phyloP scores from a whole-genome alignment of 2,797 vertebrate species.

The Acomys russatus region DNA sequence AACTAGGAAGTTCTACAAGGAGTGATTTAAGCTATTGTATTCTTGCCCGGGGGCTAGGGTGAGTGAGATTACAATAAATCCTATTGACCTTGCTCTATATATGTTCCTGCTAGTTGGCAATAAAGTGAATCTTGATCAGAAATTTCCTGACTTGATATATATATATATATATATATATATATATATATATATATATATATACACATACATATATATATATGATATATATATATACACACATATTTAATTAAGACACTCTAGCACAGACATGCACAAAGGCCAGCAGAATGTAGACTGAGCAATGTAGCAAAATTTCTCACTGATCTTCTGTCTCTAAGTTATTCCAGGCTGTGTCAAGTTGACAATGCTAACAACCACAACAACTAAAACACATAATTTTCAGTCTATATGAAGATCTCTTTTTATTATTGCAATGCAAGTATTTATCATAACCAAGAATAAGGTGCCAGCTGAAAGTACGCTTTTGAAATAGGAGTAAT shows the following conservation, averaged over 20 bases:
- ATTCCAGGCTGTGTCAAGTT: neutral
- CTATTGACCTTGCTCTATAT: too few relatives aligned
- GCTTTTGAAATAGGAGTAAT: neutral
- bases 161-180: too few relatives aligned
- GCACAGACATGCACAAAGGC: fast-evolving
- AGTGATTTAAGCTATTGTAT: too few relatives aligned
- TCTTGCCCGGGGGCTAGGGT: too few relatives aligned
- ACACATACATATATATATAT: too few relatives aligned
- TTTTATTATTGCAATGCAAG: neutral
- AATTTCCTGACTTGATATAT: neutral
- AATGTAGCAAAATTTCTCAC: neutral
- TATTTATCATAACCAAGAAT: neutral
- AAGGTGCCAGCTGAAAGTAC: neutral
- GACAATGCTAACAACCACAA: neutral
- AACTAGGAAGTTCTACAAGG: too few relatives aligned
- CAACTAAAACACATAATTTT: neutral
- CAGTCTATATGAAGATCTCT: neutral
- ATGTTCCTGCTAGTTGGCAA: too few relatives aligned
- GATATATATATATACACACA: too few relatives aligned
- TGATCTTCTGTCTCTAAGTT: neutral
- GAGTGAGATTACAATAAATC: too few relatives aligned
- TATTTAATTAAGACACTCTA: neutral
- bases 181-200: too few relatives aligned
- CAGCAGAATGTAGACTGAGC: neutral
- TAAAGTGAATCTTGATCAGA: too few relatives aligned